Conservation (phyloP, 1,140 invertebrate species). For the Drosophila nasuta region DNA sequence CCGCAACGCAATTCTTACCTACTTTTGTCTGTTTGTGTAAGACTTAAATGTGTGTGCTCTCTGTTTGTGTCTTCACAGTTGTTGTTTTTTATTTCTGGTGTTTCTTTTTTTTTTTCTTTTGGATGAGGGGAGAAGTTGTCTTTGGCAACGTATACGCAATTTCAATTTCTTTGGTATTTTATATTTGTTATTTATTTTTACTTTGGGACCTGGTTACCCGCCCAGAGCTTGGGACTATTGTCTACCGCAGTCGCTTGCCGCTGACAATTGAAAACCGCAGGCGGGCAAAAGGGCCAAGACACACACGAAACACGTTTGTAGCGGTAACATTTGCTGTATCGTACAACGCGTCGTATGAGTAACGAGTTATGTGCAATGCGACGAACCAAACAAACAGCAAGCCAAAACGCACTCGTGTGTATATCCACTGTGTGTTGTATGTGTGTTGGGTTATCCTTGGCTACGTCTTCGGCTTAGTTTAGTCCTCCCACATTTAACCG, state of each 20-base stretch:
- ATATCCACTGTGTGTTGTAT: not conserved
- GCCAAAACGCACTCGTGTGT: constrained; percentile 10
- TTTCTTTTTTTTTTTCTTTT: not conserved
- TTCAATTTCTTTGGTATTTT: constrained; percentile 72
- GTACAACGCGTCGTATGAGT: constrained; percentile 69
- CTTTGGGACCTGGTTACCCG: constrained; percentile 28
- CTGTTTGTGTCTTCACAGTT: constrained; percentile 4
- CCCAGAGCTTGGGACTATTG: constrained; percentile 33
- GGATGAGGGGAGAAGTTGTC: not conserved
- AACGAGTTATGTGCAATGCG: constrained; percentile 76
- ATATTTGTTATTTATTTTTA: constrained; percentile 70
- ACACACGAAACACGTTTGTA: constrained; percentile 54
- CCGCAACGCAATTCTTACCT: constrained; percentile 58
- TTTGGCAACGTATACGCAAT: constrained; percentile 56
- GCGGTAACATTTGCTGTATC: constrained; percentile 33
- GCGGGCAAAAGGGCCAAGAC: constrained; percentile 2
- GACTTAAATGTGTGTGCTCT: constrained; percentile 32
- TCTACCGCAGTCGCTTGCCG: constrained; percentile 45
- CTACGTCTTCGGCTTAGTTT: constrained; percentile 44
- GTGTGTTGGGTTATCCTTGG: constrained; percentile 29
- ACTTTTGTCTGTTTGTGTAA: constrained; percentile 67
- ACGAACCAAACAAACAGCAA: constrained; percentile 36
- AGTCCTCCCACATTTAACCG: constrained; percentile 43
- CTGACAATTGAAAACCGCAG: constrained; percentile 72
- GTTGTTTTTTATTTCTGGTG: too few species aligned